Conservation (phyloP, 2,888 invertebrate species). For the Phalera bucephala region DNA sequence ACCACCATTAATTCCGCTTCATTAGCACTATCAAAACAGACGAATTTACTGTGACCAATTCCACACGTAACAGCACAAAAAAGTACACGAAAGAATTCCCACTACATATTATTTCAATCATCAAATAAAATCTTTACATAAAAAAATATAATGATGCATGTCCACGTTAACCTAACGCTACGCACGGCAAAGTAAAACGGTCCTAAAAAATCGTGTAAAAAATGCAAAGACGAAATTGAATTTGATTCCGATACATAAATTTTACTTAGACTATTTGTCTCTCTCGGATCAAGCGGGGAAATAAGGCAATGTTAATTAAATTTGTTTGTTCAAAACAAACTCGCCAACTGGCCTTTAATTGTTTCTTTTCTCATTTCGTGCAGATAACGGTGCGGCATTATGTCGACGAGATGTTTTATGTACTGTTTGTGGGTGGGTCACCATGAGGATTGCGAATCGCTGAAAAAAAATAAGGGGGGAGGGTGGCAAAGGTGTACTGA, state of each 20-base stretch:
- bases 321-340: conserved; percentile 69
- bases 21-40: too few species aligned
- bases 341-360: conserved; percentile 67
- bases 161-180: conserved; percentile 51
- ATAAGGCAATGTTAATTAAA: conserved; percentile 77
- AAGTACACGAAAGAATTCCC: too few species aligned
- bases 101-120: too few species aligned
- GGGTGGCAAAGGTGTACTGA: too few species aligned
- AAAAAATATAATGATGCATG: too few species aligned
- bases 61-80: too few species aligned
- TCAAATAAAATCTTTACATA: too few species aligned
- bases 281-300: conserved; percentile 73
- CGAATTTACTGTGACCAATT: too few species aligned
- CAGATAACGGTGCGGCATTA: conserved; percentile 10
- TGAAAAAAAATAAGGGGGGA: too few species aligned
- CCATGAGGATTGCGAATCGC: too few species aligned
- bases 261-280: conserved; percentile 81
- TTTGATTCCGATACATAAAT: conserved; percentile 83
- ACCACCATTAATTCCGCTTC: too few species aligned
- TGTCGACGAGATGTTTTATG: conserved; percentile 3
- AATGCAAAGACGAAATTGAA: conserved; percentile 81
- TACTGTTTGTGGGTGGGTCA: conserved; percentile 5
- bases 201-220: conserved; percentile 76
- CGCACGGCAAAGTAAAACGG: conserved; percentile 53
- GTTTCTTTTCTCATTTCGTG: conserved; percentile 47